Base-by-base conservation (phyloP, 1,140 invertebrate genomes). In the Drosophila jambulina region DNA sequence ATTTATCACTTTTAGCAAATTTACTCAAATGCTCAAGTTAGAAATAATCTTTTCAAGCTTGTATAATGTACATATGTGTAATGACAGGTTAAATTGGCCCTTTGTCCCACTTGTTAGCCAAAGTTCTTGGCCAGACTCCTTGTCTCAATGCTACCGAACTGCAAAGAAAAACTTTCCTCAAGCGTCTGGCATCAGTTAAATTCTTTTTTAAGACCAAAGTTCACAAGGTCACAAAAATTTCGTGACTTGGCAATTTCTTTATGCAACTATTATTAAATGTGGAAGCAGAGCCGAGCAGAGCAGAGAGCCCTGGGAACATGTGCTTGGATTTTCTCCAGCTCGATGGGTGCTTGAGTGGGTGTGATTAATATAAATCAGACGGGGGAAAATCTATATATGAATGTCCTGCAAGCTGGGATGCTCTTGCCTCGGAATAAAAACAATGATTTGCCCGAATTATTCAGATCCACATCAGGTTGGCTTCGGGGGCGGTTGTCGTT, bases 221-320 rank as follows among this genome's bases (percentile, higher is more conserved):
- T 85, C 80, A 63, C 82, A 85, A 85, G 82, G 82, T 85, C 82
- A 78, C 76, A 59, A 59, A 81, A 85, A 78, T 71, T 75, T 80
- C 60, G 80, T 82, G 75, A 63, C 68, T 82, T 69, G 23, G 36
- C 40, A 82, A 82, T 76, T 82, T 82, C 57, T 71, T 42, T 57
- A 81, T 81, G 79, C 75, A 58, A 65, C 72, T 65, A 78, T 67
- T 67, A 67, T 67, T 63, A 67, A 62, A 67, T 46, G 45, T 63
- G n/a, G 15, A n/a, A n/a, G n/a, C n/a, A n/a, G 5, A 23, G 27
- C 51, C n/a, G 54, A 29, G 56, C 56, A 25, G 21, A 21, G 43
- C 43, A 5, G 17, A 23, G 53, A 13, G 45, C n/a, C 8, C 4
- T 10, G 59, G 15, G 12, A 27, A 19, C 32, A 62, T 38, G 15